Conservation (phyloP, 2,797 vertebrate genomes). For the Ibycter americanus region DNA sequence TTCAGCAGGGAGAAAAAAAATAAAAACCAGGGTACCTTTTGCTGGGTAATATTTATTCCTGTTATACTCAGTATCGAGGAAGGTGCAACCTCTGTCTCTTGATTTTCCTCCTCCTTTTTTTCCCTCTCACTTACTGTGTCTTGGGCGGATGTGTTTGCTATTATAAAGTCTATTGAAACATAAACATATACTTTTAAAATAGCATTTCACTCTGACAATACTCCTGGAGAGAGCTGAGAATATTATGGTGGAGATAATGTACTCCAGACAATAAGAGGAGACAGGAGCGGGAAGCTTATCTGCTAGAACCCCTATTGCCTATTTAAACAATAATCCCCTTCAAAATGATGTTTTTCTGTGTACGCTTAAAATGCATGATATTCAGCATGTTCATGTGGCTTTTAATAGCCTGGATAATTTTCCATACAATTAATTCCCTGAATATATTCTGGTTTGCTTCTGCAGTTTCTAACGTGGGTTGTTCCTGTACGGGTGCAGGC, state of each 20-base stretch:
- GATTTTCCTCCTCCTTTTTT: constrained; percentile 25
- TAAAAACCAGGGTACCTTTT: background rate
- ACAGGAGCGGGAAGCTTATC: constrained; percentile 67
- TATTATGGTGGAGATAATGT: constrained; percentile 67
- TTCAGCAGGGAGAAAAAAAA: background rate
- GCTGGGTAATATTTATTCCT: background rate
- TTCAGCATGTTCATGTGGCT: constrained; percentile 46
- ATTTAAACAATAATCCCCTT: constrained; percentile 75
- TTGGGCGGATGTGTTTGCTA: constrained; percentile 51
- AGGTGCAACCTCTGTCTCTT: constrained; percentile 21
- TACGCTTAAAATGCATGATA: constrained; percentile 61
- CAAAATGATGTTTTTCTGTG: constrained; percentile 68
- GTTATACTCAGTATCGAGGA: background rate
- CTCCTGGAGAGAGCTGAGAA: constrained; percentile 63
- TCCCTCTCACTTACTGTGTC: constrained; percentile 36
- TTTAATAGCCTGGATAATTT: constrained; percentile 73
- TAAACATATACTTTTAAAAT: constrained; percentile 70
- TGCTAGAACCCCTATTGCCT: constrained; percentile 69
- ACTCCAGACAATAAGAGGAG: constrained; percentile 71
- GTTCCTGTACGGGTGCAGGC: background rate
- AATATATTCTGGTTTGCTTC: constrained; percentile 36
- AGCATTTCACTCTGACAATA: constrained; percentile 66
- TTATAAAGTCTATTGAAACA: constrained; percentile 64
- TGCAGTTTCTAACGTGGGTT: background rate
- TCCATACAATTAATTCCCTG: constrained; percentile 66